phyloP scores from a whole-genome alignment of 2,888 invertebrate genomes.

The Dynastes grantii region DNA sequence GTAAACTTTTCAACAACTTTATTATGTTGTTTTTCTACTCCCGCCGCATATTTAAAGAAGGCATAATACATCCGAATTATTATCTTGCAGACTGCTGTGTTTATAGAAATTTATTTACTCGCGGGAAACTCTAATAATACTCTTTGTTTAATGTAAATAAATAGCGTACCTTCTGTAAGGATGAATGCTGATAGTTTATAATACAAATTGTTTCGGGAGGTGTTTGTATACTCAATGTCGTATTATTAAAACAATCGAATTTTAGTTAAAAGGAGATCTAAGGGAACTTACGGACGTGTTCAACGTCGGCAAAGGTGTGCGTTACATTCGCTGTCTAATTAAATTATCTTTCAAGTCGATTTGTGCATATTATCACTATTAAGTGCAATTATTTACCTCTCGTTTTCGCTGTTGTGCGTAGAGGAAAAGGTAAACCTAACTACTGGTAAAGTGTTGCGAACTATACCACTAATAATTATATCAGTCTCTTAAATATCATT shows the following conservation, averaged over 20 bases:
- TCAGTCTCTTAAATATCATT: too few relatives aligned
- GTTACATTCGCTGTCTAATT: slow-evolving; percentile 4
- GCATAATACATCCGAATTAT: slow-evolving; percentile 46
- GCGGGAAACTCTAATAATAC: slow-evolving; percentile 46
- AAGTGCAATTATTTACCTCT: too few relatives aligned
- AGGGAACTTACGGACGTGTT: slow-evolving; percentile 4
- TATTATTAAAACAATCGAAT: slow-evolving; percentile 29
- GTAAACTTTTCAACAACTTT: slow-evolving; percentile 46
- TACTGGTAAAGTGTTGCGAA: too few relatives aligned
- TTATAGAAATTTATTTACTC: slow-evolving; percentile 48
- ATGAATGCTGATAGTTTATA: slow-evolving; percentile 42
- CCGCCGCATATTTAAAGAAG: slow-evolving; percentile 35
- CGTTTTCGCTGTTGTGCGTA: too few relatives aligned
- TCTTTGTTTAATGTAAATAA: slow-evolving; percentile 45
- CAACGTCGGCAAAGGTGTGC: not conserved
- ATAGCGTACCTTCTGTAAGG: slow-evolving; percentile 30
- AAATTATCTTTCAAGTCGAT: slow-evolving; percentile 25
- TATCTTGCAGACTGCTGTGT: slow-evolving; percentile 44
- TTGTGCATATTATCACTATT: not conserved
- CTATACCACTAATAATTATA: too few relatives aligned
- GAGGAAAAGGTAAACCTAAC: too few relatives aligned
- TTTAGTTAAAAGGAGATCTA: slow-evolving; percentile 17
- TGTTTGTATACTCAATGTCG: slow-evolving; percentile 33
- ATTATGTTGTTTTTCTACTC: slow-evolving; percentile 45
- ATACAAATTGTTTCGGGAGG: slow-evolving; percentile 38